Percentiles rank a stretch among this genome's conserved stretches.
These are phyloP conservation scores for Anoplius nigerrimus DNA, from an alignment of 2,888 invertebrate genomes.

Conservation along the genomic window DNA sequence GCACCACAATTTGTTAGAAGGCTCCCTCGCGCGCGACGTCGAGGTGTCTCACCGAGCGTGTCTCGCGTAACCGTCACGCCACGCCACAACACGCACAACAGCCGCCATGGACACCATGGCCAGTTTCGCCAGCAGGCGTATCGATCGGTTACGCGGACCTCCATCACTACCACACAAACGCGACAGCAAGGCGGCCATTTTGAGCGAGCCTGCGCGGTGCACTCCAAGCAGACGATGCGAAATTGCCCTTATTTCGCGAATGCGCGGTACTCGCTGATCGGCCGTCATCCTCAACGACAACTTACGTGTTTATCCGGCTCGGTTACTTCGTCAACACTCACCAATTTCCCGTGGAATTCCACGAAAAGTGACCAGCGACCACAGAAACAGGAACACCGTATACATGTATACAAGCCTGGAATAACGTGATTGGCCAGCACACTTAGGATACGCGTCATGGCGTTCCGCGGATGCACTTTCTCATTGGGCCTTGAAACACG, in stretches of 20 bases:
- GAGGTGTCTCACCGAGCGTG: conserved; percentile 52
- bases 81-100: conserved; percentile 65
- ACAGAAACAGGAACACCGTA: conserved; percentile 66
- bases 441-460: conserved; percentile 65
- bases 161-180: conserved; percentile 66
- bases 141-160: conserved; percentile 69
- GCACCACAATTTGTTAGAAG: conserved; percentile 7
- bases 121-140: conserved; percentile 65
- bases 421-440: conserved; percentile 65
- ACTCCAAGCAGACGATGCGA: conserved; percentile 71
- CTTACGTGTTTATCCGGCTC: conserved; percentile 38
- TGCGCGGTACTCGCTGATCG: conserved; percentile 35
- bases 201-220: conserved; percentile 74
- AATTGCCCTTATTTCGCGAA: conserved; percentile 55
- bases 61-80: conserved; percentile 55
- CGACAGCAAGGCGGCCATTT: conserved; percentile 70
- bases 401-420: conserved; percentile 67
- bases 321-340: conserved; percentile 52
- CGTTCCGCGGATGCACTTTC: conserved; percentile 45
- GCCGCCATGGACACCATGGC: conserved; percentile 69
- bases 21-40: conserved; percentile 42
- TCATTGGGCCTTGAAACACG: conserved; percentile 64
- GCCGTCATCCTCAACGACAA: conserved; percentile 26
- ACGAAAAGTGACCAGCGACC: conserved; percentile 56
- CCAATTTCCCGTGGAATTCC: conserved; percentile 57